phyloP scores from a whole-genome alignment of 2,797 vertebrate genomes.

The Alca torda region DNA sequence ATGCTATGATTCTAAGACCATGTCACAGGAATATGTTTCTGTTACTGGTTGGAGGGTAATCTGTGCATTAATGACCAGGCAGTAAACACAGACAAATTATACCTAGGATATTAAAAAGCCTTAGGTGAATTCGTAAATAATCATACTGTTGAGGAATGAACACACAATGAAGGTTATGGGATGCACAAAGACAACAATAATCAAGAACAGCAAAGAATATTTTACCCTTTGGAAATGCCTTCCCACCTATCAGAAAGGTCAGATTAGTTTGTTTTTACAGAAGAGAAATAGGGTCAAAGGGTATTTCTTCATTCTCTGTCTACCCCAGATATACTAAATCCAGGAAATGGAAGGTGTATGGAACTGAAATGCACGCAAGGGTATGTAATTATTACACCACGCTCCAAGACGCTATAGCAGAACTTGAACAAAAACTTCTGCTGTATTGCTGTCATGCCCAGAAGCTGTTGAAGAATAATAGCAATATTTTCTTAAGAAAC shows the following conservation, averaged over 20 bases:
- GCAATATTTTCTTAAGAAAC: not conserved
- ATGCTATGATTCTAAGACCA: not conserved
- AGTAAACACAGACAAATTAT: not conserved
- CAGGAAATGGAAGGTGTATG: not conserved
- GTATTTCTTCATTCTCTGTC: not conserved
- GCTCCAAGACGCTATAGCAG: not conserved
- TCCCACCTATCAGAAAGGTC: not conserved
- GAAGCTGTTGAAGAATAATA: not conserved
- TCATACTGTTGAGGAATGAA: not conserved
- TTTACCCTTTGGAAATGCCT: not conserved
- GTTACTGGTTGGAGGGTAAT: not conserved
- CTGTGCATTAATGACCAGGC: not conserved
- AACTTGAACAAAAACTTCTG: not conserved
- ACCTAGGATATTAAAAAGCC: not conserved
- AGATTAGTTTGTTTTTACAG: not conserved
- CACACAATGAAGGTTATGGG: not conserved
- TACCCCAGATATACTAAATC: not conserved
- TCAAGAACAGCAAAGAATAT: not conserved
- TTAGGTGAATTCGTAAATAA: not conserved
- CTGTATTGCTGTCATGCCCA: not conserved
- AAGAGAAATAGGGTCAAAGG: not conserved
- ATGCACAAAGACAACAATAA: not conserved
- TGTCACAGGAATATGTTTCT: not conserved
- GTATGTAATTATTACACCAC: not conserved
- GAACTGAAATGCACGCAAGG: not conserved